Evolutionary conservation across 2,113 vertebrate genomes (phyloP).

Genomic region (Excalfactoria chinensis): DNA sequence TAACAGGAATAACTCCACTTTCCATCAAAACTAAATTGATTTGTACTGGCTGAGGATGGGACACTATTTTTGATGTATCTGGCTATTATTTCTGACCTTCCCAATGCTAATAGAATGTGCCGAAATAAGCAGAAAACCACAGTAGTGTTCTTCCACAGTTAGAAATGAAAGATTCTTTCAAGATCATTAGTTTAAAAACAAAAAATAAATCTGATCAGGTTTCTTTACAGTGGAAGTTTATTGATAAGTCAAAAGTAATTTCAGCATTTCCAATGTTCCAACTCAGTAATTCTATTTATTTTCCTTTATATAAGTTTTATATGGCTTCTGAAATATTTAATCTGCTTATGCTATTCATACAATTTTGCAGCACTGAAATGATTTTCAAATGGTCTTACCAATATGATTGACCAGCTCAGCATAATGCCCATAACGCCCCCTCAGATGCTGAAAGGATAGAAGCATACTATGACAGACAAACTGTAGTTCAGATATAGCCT

Average conservation of each 20-base stretch:
- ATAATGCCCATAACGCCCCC: background rate
- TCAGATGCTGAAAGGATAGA: background rate
- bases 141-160: background rate
- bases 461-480: background rate
- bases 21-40: background rate
- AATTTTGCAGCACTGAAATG: background rate
- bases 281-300: background rate
- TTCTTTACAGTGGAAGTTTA: background rate
- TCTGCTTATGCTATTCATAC: background rate
- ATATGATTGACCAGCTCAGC: background rate
- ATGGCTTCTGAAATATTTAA: background rate
- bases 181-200: background rate
- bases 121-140: background rate
- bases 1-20: background rate
- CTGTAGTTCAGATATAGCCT: background rate
- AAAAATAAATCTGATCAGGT: background rate
- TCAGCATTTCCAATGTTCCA: background rate
- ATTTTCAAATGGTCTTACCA: constrained; percentile 18
- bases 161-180: background rate
- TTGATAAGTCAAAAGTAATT: background rate
- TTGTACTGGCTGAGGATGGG: background rate
- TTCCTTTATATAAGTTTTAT: background rate
- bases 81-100: background rate
- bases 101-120: background rate
- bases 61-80: background rate